Evolutionary conservation across 2,888 invertebrate species (phyloP).

Genomic region (Vanessa cardui): DNA sequence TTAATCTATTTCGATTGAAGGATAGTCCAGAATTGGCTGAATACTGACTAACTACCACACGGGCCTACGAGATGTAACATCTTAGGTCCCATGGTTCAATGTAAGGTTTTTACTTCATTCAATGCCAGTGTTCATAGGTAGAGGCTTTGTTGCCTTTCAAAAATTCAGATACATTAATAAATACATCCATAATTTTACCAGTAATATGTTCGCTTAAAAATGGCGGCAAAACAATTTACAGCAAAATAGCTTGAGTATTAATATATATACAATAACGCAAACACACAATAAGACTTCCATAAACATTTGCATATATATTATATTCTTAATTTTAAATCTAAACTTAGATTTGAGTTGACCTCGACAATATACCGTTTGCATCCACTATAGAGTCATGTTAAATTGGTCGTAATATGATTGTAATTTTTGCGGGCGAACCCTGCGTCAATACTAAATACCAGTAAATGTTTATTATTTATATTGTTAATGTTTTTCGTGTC

Average conservation of each 20-base stretch:
- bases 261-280: background rate
- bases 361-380: background rate
- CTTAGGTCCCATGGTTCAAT: background rate
- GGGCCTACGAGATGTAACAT: too few species aligned
- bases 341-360: background rate
- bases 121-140: too few species aligned
- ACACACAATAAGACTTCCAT: background rate
- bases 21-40: background rate
- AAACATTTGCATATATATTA: background rate
- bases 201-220: background rate
- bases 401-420: constrained; percentile 1
- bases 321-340: background rate
- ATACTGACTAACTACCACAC: too few species aligned
- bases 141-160: too few species aligned
- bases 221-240: background rate
- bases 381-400: background rate
- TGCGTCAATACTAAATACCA: background rate
- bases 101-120: background rate
- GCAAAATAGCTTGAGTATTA: background rate
- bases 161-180: too few species aligned
- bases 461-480: background rate
- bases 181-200: too few species aligned
- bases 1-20: background rate
- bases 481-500: background rate
- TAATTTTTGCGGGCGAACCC: background rate